These are phyloP conservation scores for Strigamia crassipes DNA, from an alignment of 2,888 invertebrate species.

Conservation along the genomic window DNA sequence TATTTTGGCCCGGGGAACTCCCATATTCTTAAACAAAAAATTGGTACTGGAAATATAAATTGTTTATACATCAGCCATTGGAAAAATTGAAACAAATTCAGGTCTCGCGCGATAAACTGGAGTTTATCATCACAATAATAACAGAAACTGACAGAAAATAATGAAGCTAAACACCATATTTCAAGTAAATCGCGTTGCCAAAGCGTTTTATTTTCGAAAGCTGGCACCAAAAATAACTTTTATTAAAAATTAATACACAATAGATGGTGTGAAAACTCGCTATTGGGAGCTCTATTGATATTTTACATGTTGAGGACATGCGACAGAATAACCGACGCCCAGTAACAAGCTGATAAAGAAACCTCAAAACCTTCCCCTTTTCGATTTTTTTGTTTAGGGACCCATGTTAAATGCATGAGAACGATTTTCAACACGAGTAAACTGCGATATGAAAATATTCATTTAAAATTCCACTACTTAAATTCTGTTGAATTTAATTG, in stretches of 20 bases:
- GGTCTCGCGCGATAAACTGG: no score
- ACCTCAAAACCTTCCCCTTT: not conserved
- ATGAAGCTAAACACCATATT: no score
- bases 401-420: not conserved
- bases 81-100: not conserved
- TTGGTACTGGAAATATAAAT: not conserved
- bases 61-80: not conserved
- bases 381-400: not conserved
- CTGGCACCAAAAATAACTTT: no score
- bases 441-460: no score
- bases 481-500: not conserved
- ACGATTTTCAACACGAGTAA: not conserved
- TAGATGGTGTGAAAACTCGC: not conserved
- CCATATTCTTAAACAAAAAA: not conserved
- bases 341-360: not conserved
- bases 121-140: no score
- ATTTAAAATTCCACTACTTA: not conserved
- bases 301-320: not conserved
- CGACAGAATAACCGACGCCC: not conserved
- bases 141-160: no score
- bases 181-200: no score
- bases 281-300: not conserved
- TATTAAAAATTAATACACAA: not conserved
- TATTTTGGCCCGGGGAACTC: conserved; percentile 16
- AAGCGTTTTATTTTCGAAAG: no score